Evolutionary conservation across 2,113 vertebrate genomes (phyloP), one percentile per base, ranked within the genome.

Genomic region (Laticauda colubrina): DNA sequence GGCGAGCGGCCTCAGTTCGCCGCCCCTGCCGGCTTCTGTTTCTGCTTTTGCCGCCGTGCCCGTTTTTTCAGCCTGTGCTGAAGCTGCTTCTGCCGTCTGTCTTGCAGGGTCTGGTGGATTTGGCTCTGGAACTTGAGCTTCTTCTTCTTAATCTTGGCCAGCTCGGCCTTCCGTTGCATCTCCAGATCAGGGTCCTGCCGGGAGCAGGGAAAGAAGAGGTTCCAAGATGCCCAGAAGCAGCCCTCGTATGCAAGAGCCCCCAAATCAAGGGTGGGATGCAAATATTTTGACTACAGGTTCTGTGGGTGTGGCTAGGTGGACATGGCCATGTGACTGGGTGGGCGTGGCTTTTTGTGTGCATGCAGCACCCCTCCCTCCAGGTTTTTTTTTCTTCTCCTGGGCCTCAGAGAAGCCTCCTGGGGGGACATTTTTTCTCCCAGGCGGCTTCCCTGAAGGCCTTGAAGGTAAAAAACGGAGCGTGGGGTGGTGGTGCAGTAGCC

Each of bases 131-230:
- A 98, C 5, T 97, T 95, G 87, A 93, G 97, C 94, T 98, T 99
- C 61, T 97, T 97, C 88, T 95, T 97, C 95, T 45, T 97, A 95
- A 99, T 98, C 96, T 98, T 99, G 92, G 98, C 98, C 89, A 99
- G 97, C 94, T 99, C 99, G 0, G 98, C 98, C 54, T 96, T 98
- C 93, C 98, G 97, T 87, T 98, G 98, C 0, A 98, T 98, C 96
- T 99, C 98, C 95, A 98, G 93, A 10, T 99, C 99, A 0, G 99
- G 99, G 94, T 99, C 99, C 99, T 99, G 96, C 81, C 26, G 11
- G 56, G 21, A 81, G 55, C 15, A 48, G 6, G 23, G 0, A 26
- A 24, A 8, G 1, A 0, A 0, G 5, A 75, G 15, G 15, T 2
- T 5, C 20, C 34, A 51, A 69, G 18, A 54, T 3, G 18, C n/a